Percentiles rank a stretch among this genome's conserved stretches.
Conservation (phyloP, 1,140 invertebrate species). For the Cepaea nemoralis region DNA sequence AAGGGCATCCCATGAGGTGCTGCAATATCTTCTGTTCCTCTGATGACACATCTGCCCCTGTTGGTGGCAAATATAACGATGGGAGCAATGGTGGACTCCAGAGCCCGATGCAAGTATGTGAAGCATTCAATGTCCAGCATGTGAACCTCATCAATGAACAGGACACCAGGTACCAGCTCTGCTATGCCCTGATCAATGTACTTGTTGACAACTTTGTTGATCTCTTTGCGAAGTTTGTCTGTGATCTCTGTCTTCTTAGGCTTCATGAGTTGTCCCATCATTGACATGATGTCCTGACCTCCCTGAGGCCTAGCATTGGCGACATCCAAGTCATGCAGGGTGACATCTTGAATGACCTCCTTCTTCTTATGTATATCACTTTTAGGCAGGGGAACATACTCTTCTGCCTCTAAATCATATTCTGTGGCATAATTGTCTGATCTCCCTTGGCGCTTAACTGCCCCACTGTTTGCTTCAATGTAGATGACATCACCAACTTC, state of each 20-base stretch:
- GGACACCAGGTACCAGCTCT: conserved; percentile 96
- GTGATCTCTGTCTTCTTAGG: conserved; percentile 99
- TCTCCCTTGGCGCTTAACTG: conserved; percentile 86
- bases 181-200: conserved; percentile 99
- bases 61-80: conserved; percentile 99
- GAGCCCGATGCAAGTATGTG: conserved; percentile 95
- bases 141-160: conserved; percentile 98
- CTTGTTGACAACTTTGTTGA: conserved; percentile 99
- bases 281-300: conserved; percentile 97
- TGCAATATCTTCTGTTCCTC: conserved; percentile 93
- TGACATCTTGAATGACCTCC: conserved; percentile 99
- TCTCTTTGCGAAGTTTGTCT: conserved; percentile 97
- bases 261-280: conserved; percentile 99
- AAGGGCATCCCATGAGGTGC: conserved; percentile 91
- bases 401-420: conserved; percentile 98
- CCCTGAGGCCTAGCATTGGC: conserved; percentile 98
- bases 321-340: conserved; percentile 97
- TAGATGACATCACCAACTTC: conserved; percentile 99
- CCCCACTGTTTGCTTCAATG: conserved; percentile 92
- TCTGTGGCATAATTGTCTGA: conserved; percentile 99
- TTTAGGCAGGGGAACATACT: conserved; percentile 99
- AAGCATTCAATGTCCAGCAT: conserved; percentile 99
- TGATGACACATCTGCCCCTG: conserved; percentile 91
- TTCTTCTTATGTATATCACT: conserved; percentile 99
- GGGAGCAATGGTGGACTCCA: conserved; percentile 97